These are phyloP conservation scores for Cynodonichthys magdalenae DNA, from an alignment of 2,797 vertebrate genomes.

Conservation along the genomic window DNA sequence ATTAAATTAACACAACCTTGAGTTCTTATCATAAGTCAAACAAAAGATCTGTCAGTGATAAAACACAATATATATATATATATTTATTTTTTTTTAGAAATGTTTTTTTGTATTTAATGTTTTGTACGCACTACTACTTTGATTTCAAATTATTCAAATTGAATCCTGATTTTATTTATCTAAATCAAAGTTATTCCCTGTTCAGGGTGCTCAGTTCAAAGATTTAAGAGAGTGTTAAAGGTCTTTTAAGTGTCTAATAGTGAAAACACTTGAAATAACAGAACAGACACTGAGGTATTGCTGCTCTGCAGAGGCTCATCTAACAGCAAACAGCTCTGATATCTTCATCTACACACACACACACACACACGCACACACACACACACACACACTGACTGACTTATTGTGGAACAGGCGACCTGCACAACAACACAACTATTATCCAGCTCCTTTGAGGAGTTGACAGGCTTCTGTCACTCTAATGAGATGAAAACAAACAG, in stretches of 20 bases:
- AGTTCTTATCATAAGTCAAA: no score
- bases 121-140: background rate
- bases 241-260: slow-evolving; percentile 3
- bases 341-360: slow-evolving; percentile 12
- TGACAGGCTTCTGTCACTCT: slow-evolving; percentile 60
- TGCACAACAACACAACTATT: slow-evolving; percentile 46
- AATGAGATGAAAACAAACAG: slow-evolving; percentile 72
- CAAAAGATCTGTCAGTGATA: background rate
- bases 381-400: background rate
- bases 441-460: slow-evolving; percentile 51
- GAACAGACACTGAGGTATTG: slow-evolving; percentile 9
- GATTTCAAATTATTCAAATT: background rate
- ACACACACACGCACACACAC: slow-evolving; percentile 2
- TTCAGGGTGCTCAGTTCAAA: background rate
- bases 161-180: background rate
- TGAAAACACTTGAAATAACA: slow-evolving; percentile 16
- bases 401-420: slow-evolving; percentile 37
- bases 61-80: no score
- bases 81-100: background rate
- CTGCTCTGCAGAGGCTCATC: slow-evolving; percentile 18
- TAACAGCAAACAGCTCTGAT: slow-evolving; percentile 10
- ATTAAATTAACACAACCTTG: background rate
- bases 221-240: background rate
- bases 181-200: background rate
- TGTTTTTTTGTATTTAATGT: background rate